Base-by-base conservation (phyloP, 2,797 vertebrate genomes). In the Ctenopoma multispine region DNA sequence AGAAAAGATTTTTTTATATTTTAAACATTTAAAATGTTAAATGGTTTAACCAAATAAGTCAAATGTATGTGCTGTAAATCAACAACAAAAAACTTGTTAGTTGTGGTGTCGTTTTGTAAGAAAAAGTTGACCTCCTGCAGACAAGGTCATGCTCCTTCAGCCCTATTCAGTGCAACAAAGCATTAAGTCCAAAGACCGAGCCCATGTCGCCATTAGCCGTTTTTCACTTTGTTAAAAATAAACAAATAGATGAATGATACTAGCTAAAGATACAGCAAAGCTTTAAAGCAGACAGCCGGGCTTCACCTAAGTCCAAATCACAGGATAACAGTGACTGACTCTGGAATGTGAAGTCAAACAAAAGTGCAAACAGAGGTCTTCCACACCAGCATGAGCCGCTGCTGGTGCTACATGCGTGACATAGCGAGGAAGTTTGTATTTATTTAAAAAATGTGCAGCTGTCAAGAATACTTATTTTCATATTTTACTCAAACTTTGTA, bases 351-450 rank as follows among this genome's bases (percentile, higher is more conserved):
- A 44, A 56, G 57, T 74, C 51, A 74, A 73, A 61, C 60, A 63
- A 53, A 36, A 57, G 76, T 74, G 80, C 59, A 71, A 56, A 79
- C 48, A 66, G 77, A 83, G 79, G 72, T 88, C 75, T 77, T 29
- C 47, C 61, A 46, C 53, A 40, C 55, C 1, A 20, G 61, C 40
- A 15, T 17, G 40, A 15, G 13, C 31, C 7, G 3, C 9, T 34
- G 31, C 31, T 34, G 31, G 31, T 34, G 41, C 72, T 53, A 18
- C 36, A 70, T 7, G 0, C 29, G 53, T 8, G n/a, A 61, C 67
- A 18, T 29, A 43, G 69, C 17, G 18, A 51, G 40, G 23, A 57
- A 15, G 18, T 60, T 7, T 12, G 13, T 10, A 1, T 66, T 17
- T 18, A 44, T 15, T 43, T 40, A 14, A 34, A 12, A 47, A 9